Base-by-base conservation (phyloP, 2,888 invertebrate species). In the Brachycybe producta region DNA sequence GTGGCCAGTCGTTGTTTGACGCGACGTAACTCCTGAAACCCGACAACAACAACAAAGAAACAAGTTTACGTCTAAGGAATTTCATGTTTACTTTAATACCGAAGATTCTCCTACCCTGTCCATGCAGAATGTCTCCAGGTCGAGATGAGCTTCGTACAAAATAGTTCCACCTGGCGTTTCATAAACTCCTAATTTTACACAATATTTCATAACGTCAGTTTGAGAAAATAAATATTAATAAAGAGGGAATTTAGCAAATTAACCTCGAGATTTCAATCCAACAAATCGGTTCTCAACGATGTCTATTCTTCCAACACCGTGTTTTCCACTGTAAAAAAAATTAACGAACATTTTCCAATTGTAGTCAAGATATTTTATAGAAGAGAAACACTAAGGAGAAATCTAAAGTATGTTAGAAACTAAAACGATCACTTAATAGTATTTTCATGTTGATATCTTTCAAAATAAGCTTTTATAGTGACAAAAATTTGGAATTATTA, bases 211-310 rank as follows among this genome's bases (percentile, higher is more conserved):
- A 49, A 19, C 8, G 8, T 48, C 27, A 49, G 5, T n/a, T n/a
- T 4, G 36, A 36, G 19, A 5, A 11, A 11, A 8, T 36, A 36
- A 36, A 36, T n/a, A 19, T 7, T 5, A 15, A 15, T n/a, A 5
- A 36, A 5, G 7, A 11, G 5, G 7, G 7, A 36, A 15, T 11
- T 5, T n/a, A 15, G 5, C n/a, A n/a, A n/a, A n/a, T n/a, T n/a
- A 47, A 49, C 39, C 66, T 60, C 68, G 57, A 2, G 65, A 65
- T 72, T 84, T 84, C 39, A 88, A 70, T 17, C 86, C 86, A 17
- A 88, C 76, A 64, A 79, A 85, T 53, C 86, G 73, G 65, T 88
- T 87, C 68, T 88, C 86, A 1, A 88, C 85, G 51, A 88, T 82
- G 61, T 88, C 87, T 52, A 84, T 80, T 36, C 86, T 74, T 0